Base-by-base conservation (phyloP, 2,888 invertebrate species). In the Mesorhabditis belari region DNA sequence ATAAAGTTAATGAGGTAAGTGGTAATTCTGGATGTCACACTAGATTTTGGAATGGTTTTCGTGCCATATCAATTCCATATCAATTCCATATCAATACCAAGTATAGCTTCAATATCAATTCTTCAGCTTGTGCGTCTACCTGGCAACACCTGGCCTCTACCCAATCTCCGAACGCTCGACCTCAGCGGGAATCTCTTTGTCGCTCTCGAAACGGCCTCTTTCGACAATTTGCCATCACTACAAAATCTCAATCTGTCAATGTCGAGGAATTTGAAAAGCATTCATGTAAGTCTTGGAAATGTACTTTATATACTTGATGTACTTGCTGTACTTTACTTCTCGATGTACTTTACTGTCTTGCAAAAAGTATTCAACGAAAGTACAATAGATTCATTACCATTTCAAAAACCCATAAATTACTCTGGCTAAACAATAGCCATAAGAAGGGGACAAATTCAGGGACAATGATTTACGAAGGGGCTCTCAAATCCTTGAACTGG, bases 91-190 rank as follows among this genome's bases (percentile, higher is more conserved):
- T 19, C 1, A 51, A 51, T 17, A 51, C 12, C 9, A 23, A 1
- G 9, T 21, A 19, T 12, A n/a, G n/a, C 19, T 51, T 51, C 19
- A 51, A 51, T n/a, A 2, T n/a, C 9, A 1, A 19, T 5, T 2
- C 53, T 63, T 24, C 49, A 70, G 62, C 55, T 70, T 29, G 60
- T 66, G 5, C 61, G 67, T 9, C 56, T 71, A 3, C 67, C 68
- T 28, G 71, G 68, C 28, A 71, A 71, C 57, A 66, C 65, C 9
- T 71, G 71, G 71, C 63, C 66, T n/a, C 57, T 69, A 4, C 67
- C 71, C 3, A 51, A 57, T 17, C 58, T 71, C 2, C 57, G 57
- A 23, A 49, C 61, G 21, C 62, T 71, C 19, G 71, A 71, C 54
- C 35, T 71, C 0, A 65, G 65, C 5, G 64, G 61, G 21, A 71